Base-by-base conservation (phyloP, 2,113 vertebrate genomes). In the Antechinus flavipes region DNA sequence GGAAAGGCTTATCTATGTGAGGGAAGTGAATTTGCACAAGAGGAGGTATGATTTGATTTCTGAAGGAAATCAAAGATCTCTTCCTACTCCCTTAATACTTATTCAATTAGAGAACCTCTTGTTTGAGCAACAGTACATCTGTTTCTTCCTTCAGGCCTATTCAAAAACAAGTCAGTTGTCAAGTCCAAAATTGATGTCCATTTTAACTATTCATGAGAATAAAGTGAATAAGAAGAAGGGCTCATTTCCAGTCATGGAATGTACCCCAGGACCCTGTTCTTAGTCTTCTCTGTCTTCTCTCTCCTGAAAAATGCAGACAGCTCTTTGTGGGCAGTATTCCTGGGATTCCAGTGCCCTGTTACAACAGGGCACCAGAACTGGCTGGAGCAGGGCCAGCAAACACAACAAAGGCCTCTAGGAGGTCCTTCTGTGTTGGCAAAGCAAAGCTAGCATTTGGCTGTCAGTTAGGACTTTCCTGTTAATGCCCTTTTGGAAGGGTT, bases 141-240 rank as follows among this genome's bases (percentile, higher is more conserved):
- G 8, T 93, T 94, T 96, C 94, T 30, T 95, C 25, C 50, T 90
- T 14, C 90, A 50, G 9, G 25, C 46, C 68, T 27, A 94, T 95
- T 97, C 52, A 96, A 91, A 97, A 95, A 93, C 30, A 94, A 96
- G 55, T 93, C 52, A 68, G 8, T 91, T 94, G 52, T 61, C 35
- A 94, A 90, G 42, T n/a, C 93, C 61, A 93, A 91, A 95, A 95
- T 92, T 91, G 30, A 16, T 92, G 49, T 95, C 91, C 61, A 19
- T 50, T 92, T 94, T 94, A 89, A 95, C 89, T 42, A 93, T 19
- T 92, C 42, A 55, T 47, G 91, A 94, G 61, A n/a, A 61, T 27
- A 16, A 91, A 25, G 92, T 94, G 54, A 47, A 61, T 25, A 16
- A 92, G 30, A 96, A 24, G 52, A 25, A 25, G 93, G 53, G 90